Evolutionary conservation across 1,140 invertebrate genomes (phyloP), one percentile per base, ranked within the genome.

Genomic region (Bicyclus anynana): DNA sequence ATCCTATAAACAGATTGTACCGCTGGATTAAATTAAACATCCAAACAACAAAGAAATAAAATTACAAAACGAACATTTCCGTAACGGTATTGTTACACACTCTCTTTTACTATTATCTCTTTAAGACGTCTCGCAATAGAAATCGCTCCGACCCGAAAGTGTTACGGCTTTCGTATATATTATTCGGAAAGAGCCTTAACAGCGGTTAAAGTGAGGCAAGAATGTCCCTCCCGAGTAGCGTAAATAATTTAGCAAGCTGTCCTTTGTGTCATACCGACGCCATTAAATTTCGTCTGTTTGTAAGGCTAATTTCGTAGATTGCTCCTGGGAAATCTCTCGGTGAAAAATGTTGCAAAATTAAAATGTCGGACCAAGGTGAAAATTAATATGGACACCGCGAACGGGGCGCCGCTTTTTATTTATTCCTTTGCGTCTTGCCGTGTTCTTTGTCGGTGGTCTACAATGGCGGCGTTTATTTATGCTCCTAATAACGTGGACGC

Each of bases 231-330:
- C 53, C 40, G 65, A 68, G 67, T 33, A 70, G 64, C 66, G 69
- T 75, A 70, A 72, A 72, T 75, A 75, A 75, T 75, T 70, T 67
- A 74, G 58, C 54, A 62, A 61, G 63, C 64, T 71, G 72, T 74
- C 64, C 65, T 74, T 67, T 74, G 69, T 69, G 69, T 65, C 62
- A 68, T 69, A 65, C 60, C 55, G 65, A 44, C 40, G 58, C 63
- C 63, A 70, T 72, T 66, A 70, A 72, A 75, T 72, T 75, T 64
- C 46, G 62, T 67, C 73, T 71, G 68, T 71, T 76, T 73, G 73
- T 69, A 63, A 53, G 61, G 64, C 62, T 76, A 71, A 76, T 76
- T 76, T 73, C 40, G 59, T 40, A 64, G 70, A 73, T 73, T 76
- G 62, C 67, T 66, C 65, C 18, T 46, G 68, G 73, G 70, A 70